phyloP scores from a whole-genome alignment of 92 coral and sea anemone species.

The Isaurus tuberculatus region DNA sequence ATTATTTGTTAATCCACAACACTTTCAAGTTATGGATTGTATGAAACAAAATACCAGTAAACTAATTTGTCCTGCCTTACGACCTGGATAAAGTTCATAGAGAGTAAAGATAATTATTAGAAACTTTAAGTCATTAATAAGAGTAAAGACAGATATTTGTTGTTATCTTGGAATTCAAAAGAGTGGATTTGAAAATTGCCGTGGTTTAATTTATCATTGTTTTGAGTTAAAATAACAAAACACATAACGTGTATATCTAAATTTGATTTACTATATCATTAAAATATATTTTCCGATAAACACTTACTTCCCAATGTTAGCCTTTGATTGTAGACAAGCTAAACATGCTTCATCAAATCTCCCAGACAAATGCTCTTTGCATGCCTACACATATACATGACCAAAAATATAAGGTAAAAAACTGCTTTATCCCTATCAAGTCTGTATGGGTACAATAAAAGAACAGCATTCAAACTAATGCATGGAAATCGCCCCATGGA shows the following conservation, averaged over 20 bases:
- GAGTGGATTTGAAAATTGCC: background rate
- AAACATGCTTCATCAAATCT: too few species aligned
- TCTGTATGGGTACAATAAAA: conserved; percentile 3
- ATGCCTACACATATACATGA: background rate
- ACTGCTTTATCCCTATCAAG: conserved; percentile 8
- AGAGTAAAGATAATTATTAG: background rate
- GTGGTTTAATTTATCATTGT: background rate
- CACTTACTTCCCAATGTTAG: background rate
- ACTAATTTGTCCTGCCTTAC: conserved; percentile 4
- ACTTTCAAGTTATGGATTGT: conserved; percentile 4
- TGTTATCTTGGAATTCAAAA: background rate
- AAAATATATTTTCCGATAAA: conserved; percentile 1
- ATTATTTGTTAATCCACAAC: conserved; percentile 8
- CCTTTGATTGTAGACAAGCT: too few species aligned
- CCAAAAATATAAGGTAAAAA: conserved; percentile 4
- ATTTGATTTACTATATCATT: conserved; percentile 1
- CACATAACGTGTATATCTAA: conserved; percentile 1
- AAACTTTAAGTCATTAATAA: conserved; percentile 1
- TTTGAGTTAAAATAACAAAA: background rate
- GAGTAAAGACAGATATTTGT: conserved; percentile 2
- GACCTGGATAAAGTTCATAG: conserved; percentile 8
- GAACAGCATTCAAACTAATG: conserved; percentile 4
- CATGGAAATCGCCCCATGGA: conserved; percentile 3
- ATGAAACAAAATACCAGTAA: conserved; percentile 2
- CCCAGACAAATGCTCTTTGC: too few species aligned